Evolutionary conservation across 2,113 vertebrate species (phyloP), one percentile per base, ranked within the genome.

Genomic region (Oreochromis aureus): DNA sequence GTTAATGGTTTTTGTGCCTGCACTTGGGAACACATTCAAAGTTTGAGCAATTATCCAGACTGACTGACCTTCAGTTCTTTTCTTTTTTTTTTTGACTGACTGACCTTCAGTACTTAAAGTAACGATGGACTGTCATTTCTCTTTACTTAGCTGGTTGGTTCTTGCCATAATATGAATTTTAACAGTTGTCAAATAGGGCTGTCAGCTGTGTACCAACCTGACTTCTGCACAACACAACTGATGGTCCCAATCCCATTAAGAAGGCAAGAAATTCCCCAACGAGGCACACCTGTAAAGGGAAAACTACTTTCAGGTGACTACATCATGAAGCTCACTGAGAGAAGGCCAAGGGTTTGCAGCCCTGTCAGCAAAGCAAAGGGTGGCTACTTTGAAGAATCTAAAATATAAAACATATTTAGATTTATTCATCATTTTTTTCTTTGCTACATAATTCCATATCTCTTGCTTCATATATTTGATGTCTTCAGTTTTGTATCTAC

Each of bases 231-330:
- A 63, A 16, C 59, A 34, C 30, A 63, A 34, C 30, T 34, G 3
- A 63, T 34, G 9, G 9, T 34, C 59, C 0, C 0, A 63, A 63
- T 16, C 30, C 59, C 0, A 7, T 63, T 63, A 6, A 19, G 59
- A 34, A 19, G 59, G 30, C 15, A 34, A 34, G 16, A 61, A 61
- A 61, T 61, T 61, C 0, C 30, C 30, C 58, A 61, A 61, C 0
- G 5, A 32, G 58, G 27, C 0, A 10, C 58, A 61, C 0, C 27
- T 2, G 5, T 32, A 27, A 61, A 61, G 15, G 0, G 58, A 10
- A 61, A 61, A 61, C 8, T 59, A 30, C 56, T 59, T 30, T 59
- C 56, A 61, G 16, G 0, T 59, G 58, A 10, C 27, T 61, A 61
- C 27, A 61, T 61, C 15, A 32, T 32, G 27, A 61, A 61, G 58